Percentiles rank a stretch among this genome's conserved stretches.
Conservation (phyloP, 2,888 invertebrate species). For the Cyrtodaria siliqua region DNA sequence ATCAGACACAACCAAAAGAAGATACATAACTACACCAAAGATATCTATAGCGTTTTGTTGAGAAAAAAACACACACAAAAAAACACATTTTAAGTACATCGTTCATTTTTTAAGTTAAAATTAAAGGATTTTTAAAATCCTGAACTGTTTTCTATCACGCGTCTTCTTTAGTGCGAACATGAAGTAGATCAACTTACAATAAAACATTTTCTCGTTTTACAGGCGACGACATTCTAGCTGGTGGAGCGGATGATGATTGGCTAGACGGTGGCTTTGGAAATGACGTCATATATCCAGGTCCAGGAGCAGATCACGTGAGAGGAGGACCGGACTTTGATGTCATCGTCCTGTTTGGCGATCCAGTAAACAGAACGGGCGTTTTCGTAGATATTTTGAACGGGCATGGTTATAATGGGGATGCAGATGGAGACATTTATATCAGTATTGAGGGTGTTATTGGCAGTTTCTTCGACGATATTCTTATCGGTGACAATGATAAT, state of each 20-base stretch:
- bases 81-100: too few species aligned
- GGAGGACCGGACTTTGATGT: slow-evolving; percentile 22
- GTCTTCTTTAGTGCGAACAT: background rate
- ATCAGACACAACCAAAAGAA: too few species aligned
- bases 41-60: too few species aligned
- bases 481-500: background rate
- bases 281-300: slow-evolving; percentile 18
- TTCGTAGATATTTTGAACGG: slow-evolving; percentile 12
- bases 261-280: slow-evolving; percentile 12
- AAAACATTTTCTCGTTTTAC: background rate
- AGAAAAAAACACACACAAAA: too few species aligned
- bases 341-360: slow-evolving; percentile 2
- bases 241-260: slow-evolving; percentile 18
- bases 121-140: too few species aligned
- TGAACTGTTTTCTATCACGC: too few species aligned
- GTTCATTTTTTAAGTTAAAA: too few species aligned
- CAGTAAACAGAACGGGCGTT: slow-evolving; percentile 2
- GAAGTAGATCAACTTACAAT: background rate
- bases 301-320: background rate
- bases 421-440: slow-evolving; percentile 4
- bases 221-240: slow-evolving; percentile 14
- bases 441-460: slow-evolving; percentile 14
- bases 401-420: slow-evolving; percentile 5
- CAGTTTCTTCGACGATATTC: slow-evolving; percentile 1
- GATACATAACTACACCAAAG: too few species aligned